Conservation (phyloP, 2,888 invertebrate genomes). For the Rhaphigaster nebulosa region DNA sequence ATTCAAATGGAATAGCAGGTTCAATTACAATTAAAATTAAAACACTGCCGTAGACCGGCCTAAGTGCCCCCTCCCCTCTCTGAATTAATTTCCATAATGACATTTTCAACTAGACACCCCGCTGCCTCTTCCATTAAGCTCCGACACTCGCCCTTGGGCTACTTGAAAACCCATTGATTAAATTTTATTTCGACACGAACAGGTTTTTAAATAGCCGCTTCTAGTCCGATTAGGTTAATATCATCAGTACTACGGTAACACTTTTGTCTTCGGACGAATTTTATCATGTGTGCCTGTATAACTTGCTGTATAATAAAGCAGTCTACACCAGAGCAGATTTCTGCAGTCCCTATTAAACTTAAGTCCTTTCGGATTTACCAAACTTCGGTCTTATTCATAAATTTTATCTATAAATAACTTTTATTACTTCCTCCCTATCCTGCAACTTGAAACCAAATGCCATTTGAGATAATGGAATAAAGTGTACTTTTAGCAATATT, state of each 20-base stretch:
- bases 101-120: conserved; percentile 35
- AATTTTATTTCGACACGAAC: neutral
- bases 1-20: conserved; percentile 39
- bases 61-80: conserved; percentile 17
- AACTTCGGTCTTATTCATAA: neutral
- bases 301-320: neutral
- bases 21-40: conserved; percentile 47
- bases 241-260: neutral
- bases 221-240: neutral
- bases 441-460: neutral
- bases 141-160: neutral
- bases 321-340: neutral
- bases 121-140: conserved; percentile 19
- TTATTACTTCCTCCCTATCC: neutral
- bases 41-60: neutral
- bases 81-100: conserved; percentile 43
- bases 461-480: neutral
- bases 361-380: neutral
- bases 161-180: conserved; percentile 22
- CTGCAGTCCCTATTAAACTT: neutral
- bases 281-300: neutral
- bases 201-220: neutral
- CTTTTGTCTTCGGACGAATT: neutral
- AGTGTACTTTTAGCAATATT: neutral
- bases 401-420: conserved; percentile 4